Conservation (phyloP, 1,140 invertebrate species). For the Bombus cullumanus region DNA sequence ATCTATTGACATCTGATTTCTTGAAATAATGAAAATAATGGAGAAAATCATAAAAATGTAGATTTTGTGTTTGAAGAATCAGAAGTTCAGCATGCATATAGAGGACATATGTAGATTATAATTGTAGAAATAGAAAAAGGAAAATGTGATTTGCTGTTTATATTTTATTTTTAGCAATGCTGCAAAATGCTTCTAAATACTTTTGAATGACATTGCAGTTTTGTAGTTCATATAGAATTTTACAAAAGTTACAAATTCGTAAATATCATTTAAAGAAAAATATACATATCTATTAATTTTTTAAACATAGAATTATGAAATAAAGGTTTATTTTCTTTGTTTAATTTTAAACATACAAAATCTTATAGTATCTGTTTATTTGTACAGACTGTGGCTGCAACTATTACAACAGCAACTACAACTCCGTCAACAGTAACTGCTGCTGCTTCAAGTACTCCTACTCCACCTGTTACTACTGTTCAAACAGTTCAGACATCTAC, state of each 20-base stretch:
- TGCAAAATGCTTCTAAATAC: constrained; percentile 23
- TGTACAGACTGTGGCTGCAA: constrained; percentile 77
- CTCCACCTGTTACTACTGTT: constrained; percentile 63
- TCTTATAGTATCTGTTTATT: constrained; percentile 39
- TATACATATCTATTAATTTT: constrained; percentile 1
- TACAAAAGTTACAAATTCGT: not conserved
- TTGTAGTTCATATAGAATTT: constrained; percentile 20
- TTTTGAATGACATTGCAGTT: constrained; percentile 14
- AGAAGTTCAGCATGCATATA: constrained; percentile 55
- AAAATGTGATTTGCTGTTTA: constrained; percentile 26
- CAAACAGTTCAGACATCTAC: constrained; percentile 74
- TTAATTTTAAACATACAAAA: constrained; percentile 14
- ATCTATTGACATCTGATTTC: not conserved
- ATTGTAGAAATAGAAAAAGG: constrained; percentile 7
- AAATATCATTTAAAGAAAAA: not conserved
- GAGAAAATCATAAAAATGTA: not conserved
- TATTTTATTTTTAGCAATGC: constrained; percentile 43
- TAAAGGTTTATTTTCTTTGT: not conserved
- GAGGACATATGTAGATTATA: constrained; percentile 30
- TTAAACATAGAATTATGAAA: not conserved
- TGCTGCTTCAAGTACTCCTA: constrained; percentile 68
- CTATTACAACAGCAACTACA: constrained; percentile 73
- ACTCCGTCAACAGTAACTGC: constrained; percentile 73
- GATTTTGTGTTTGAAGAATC: constrained; percentile 27
- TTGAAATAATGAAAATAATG: not conserved